phyloP scores from a whole-genome alignment of 1,140 invertebrate species.

The Drosophila biarmipes region DNA sequence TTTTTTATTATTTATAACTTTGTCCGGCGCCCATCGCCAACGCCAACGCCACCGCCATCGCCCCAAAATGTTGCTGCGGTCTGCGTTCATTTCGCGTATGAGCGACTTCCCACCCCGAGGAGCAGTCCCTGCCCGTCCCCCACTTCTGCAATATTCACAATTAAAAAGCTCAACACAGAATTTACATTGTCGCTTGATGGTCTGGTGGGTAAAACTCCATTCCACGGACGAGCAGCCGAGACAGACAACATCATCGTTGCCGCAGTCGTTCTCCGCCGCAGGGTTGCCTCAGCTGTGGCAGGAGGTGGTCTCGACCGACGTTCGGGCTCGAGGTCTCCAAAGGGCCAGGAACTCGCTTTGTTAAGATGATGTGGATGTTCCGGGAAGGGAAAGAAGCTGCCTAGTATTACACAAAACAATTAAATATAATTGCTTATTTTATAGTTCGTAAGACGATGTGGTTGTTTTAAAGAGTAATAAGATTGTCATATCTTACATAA shows the following conservation, averaged over 20 bases:
- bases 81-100: conserved; percentile 79
- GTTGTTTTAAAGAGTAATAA: too few relatives aligned
- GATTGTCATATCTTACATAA: too few relatives aligned
- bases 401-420: not conserved
- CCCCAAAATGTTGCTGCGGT: conserved; percentile 46
- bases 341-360: not conserved
- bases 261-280: conserved; percentile 5
- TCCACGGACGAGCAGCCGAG: conserved; percentile 25
- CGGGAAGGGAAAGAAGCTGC: not conserved
- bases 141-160: conserved; percentile 66
- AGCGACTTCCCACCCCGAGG: conserved; percentile 28
- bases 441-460: too few relatives aligned
- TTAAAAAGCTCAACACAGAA: conserved; percentile 84
- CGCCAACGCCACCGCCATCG: not conserved
- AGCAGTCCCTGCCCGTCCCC: not conserved
- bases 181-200: conserved; percentile 81
- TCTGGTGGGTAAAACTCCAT: conserved; percentile 41
- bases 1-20: conserved; percentile 68
- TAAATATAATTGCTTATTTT: too few relatives aligned
- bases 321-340: not conserved
- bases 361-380: not conserved
- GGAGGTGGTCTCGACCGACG: not conserved
- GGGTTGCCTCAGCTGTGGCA: conserved; percentile 3
- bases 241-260: conserved; percentile 56
- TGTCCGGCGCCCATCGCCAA: conserved; percentile 19